Conservation (phyloP, 2,888 invertebrate genomes). For the Lamellibrachia columna region DNA sequence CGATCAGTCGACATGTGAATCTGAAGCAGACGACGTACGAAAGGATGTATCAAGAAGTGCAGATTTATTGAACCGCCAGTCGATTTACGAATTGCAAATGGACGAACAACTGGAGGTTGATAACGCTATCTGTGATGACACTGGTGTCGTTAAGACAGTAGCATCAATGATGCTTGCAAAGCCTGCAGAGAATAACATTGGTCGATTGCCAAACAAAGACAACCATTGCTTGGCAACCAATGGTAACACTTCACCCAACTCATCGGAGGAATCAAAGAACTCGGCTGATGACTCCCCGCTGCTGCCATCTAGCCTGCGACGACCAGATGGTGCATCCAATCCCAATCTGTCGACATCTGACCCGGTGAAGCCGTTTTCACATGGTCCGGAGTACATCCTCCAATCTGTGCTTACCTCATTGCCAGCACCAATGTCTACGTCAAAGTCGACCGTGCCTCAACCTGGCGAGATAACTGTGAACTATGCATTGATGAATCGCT, state of each 20-base stretch:
- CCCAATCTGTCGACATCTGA: constrained; percentile 79
- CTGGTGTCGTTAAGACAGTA: not conserved
- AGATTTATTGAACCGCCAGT: constrained; percentile 47
- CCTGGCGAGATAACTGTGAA: not conserved
- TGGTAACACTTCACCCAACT: constrained; percentile 33
- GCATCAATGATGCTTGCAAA: not conserved
- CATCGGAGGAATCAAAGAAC: constrained; percentile 31
- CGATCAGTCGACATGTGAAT: not conserved
- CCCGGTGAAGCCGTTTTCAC: not conserved
- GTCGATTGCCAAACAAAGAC: constrained; percentile 22
- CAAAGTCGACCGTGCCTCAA: constrained; percentile 21
- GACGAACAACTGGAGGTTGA: constrained; percentile 57
- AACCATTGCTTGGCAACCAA: constrained; percentile 34
- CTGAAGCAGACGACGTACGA: not conserved
- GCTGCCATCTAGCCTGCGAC: constrained; percentile 74
- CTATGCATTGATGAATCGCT: not conserved
- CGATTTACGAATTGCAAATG: constrained; percentile 61
- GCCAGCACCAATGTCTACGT: constrained; percentile 23
- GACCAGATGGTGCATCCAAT: constrained; percentile 93
- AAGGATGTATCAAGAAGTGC: not conserved
- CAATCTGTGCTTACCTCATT: not conserved
- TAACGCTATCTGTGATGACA: not conserved
- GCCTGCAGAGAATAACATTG: not conserved
- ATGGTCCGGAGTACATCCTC: not conserved
- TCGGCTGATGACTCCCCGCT: constrained; percentile 18